These are phyloP conservation scores for Heliocidaris tuberculata DNA, from an alignment of 35 echinoderm and acorn worm genomes.

Conservation along the genomic window DNA sequence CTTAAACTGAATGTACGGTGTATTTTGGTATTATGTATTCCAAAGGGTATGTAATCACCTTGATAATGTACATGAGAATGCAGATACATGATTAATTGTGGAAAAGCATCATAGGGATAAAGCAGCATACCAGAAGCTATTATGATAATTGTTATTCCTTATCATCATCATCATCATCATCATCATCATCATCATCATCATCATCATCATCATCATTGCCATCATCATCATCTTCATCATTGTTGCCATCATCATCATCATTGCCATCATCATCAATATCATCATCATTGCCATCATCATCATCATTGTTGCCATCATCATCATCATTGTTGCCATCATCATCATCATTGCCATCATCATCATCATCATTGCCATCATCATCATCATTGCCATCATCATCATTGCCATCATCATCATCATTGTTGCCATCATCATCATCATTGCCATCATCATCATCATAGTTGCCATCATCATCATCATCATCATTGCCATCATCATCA, in stretches of 20 bases:
- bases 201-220: no score
- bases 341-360: background rate
- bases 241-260: no score
- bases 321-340: constrained; percentile 20
- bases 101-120: no score
- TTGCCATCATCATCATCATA: background rate
- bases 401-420: background rate
- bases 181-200: no score
- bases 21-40: background rate
- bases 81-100: no score
- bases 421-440: background rate
- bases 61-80: no score
- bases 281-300: background rate
- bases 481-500: no score
- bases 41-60: no score
- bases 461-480: no score
- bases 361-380: constrained; percentile 21
- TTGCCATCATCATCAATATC: no score
- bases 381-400: constrained; percentile 21
- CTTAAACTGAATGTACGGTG: background rate
- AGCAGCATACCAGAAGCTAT: no score
- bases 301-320: background rate
- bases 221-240: no score
- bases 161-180: background rate
- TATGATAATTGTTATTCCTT: background rate